phyloP scores from a whole-genome alignment of 2,888 invertebrate species.

The Heteromyza rotundicornis region DNA sequence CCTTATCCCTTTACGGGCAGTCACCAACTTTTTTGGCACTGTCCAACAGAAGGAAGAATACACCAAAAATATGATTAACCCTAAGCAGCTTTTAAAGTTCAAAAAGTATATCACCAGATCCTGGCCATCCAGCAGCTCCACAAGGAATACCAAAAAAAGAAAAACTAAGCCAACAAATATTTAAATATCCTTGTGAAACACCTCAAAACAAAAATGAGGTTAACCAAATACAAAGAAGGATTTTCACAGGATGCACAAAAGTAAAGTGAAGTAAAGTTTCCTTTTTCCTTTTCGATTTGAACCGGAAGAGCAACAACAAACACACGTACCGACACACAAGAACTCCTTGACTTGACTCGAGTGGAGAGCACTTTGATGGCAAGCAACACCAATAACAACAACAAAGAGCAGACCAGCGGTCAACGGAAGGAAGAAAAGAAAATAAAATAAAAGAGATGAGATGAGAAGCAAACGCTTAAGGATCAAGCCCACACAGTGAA shows the following conservation, averaged over 20 bases:
- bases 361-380: conserved; percentile 17
- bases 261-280: too few species aligned
- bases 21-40: too few species aligned
- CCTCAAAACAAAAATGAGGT: conserved; percentile 10
- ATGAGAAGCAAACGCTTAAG: not conserved
- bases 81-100: conserved; percentile 30
- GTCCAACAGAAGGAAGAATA: not conserved
- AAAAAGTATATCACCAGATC: conserved; percentile 4
- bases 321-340: conserved; percentile 4
- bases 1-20: too few species aligned
- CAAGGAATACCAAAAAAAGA: conserved; percentile 6
- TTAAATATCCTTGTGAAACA: conserved; percentile 12
- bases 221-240: conserved; percentile 17
- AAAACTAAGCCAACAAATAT: conserved; percentile 9
- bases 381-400: conserved; percentile 10
- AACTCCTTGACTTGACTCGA: conserved; percentile 20
- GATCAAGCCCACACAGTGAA: too few species aligned
- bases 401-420: not conserved
- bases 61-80: conserved; percentile 18
- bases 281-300: not conserved
- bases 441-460: not conserved
- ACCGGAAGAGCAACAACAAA: conserved; percentile 16
- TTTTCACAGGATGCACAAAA: conserved; percentile 14
- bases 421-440: conserved; percentile 10
- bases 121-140: not conserved